Evolutionary conservation across 2,797 vertebrate genomes (phyloP).

Genomic region (Acropternis orthonyx): DNA sequence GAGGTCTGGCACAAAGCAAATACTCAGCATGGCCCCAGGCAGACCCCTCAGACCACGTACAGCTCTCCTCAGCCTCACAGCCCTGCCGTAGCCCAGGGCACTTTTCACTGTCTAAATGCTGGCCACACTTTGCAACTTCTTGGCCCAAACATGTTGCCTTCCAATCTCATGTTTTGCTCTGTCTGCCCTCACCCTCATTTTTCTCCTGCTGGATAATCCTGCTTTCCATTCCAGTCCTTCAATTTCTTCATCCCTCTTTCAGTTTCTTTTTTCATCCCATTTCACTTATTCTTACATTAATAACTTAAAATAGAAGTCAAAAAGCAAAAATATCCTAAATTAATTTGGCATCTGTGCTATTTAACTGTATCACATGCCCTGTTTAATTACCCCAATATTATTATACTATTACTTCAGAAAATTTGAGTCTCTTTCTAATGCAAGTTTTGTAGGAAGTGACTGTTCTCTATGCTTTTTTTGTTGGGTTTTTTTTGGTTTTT

Average conservation of each 20-base stretch:
- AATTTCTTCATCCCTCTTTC: background rate
- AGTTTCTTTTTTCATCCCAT: background rate
- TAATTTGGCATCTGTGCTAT: background rate
- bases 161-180: background rate
- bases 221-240: background rate
- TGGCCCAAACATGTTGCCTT: background rate
- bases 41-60: rapidly evolving
- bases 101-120: background rate
- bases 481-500: too few relatives aligned
- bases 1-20: background rate
- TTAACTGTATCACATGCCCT: background rate
- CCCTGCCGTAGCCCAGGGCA: rapidly evolving
- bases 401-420: background rate
- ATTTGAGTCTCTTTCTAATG: background rate
- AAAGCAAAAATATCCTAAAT: background rate
- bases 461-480: too few relatives aligned
- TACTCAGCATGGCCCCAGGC: background rate
- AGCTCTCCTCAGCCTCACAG: background rate
- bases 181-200: background rate
- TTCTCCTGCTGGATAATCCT: background rate
- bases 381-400: background rate
- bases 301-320: background rate
- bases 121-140: background rate
- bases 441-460: background rate
- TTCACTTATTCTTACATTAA: background rate